Percentiles rank a stretch among this genome's conserved stretches.
Evolutionary conservation across 2,797 vertebrate species (phyloP).

Genomic region (Enteromius anoplus): DNA sequence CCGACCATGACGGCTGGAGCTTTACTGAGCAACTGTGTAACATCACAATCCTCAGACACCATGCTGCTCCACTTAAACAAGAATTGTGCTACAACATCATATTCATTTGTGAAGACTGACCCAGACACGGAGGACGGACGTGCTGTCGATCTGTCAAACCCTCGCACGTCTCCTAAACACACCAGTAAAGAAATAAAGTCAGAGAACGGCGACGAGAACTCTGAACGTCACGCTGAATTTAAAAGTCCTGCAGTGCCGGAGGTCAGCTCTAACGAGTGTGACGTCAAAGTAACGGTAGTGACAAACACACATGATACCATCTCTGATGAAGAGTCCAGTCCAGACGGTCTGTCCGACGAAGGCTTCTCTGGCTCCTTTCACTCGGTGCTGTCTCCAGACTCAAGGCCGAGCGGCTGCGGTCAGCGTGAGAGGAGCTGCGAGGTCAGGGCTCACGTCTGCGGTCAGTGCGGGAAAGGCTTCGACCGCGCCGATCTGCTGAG

Average conservation of each 20-base stretch:
- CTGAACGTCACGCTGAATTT: slow-evolving; percentile 42
- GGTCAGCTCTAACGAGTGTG: slow-evolving; percentile 38
- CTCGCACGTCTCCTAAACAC: slow-evolving; percentile 61
- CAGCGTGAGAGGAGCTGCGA: slow-evolving; percentile 69
- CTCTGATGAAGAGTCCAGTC: not conserved
- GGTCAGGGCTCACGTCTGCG: slow-evolving; percentile 71
- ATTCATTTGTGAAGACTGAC: slow-evolving; percentile 66
- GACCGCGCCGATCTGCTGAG: slow-evolving; percentile 77
- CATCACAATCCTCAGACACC: slow-evolving; percentile 27
- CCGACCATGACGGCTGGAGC: slow-evolving; percentile 36
- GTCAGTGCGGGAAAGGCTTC: slow-evolving; percentile 80
- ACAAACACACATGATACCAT: slow-evolving; percentile 52
- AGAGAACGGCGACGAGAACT: slow-evolving; percentile 59
- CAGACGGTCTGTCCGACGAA: slow-evolving; percentile 9
- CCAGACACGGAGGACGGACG: slow-evolving; percentile 60
- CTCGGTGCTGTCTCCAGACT: not conserved
- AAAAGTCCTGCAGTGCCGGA: slow-evolving; percentile 16
- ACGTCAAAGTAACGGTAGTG: slow-evolving; percentile 65
- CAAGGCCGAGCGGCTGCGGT: slow-evolving; percentile 64
- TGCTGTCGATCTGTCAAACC: slow-evolving; percentile 71
- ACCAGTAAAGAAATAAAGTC: slow-evolving; percentile 62
- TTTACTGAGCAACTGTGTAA: slow-evolving; percentile 35
- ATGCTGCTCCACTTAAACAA: slow-evolving; percentile 15
- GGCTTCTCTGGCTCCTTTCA: slow-evolving; percentile 19
- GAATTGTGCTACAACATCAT: not conserved